phyloP scores from a whole-genome alignment of 2,113 vertebrate genomes.

The Brachionichthys hirsutus region DNA sequence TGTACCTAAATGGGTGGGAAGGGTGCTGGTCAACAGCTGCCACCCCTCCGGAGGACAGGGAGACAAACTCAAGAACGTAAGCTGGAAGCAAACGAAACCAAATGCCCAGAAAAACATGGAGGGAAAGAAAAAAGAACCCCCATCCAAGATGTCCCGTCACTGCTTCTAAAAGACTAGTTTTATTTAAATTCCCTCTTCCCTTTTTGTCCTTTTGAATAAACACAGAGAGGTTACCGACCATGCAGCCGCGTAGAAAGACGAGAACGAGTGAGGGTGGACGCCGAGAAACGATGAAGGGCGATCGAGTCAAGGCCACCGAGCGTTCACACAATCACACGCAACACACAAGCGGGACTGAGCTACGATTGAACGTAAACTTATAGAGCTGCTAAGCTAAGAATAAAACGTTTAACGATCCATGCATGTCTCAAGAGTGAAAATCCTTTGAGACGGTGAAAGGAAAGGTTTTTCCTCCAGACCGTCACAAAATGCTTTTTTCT shows the following conservation, averaged over 20 bases:
- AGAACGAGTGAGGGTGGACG: constrained; percentile 39
- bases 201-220: constrained; percentile 79
- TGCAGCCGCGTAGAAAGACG: constrained; percentile 31
- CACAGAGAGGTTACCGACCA: constrained; percentile 51
- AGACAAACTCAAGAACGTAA: constrained; percentile 67
- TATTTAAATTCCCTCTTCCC: constrained; percentile 65
- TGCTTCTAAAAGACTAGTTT: constrained; percentile 56
- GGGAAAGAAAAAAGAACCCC: constrained; percentile 61
- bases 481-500: constrained; percentile 67
- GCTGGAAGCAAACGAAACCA: constrained; percentile 74
- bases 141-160: constrained; percentile 52
- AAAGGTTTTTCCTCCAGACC: constrained; percentile 65
- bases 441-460: constrained; percentile 34
- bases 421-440: constrained; percentile 48
- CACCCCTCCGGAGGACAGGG: constrained; percentile 70
- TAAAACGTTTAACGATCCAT: constrained; percentile 50
- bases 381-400: constrained; percentile 45
- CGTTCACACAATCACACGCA: constrained; percentile 22
- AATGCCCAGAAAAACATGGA: constrained; percentile 83
- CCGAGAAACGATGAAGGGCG: constrained; percentile 52
- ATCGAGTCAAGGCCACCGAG: constrained; percentile 77
- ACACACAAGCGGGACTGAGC: constrained; percentile 44
- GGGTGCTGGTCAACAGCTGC: constrained; percentile 75
- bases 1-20: constrained; percentile 31
- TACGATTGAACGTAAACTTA: constrained; percentile 69